These are phyloP conservation scores for Urocitellus parryii DNA, from an alignment of 2,113 vertebrate genomes.

Conservation along the genomic window DNA sequence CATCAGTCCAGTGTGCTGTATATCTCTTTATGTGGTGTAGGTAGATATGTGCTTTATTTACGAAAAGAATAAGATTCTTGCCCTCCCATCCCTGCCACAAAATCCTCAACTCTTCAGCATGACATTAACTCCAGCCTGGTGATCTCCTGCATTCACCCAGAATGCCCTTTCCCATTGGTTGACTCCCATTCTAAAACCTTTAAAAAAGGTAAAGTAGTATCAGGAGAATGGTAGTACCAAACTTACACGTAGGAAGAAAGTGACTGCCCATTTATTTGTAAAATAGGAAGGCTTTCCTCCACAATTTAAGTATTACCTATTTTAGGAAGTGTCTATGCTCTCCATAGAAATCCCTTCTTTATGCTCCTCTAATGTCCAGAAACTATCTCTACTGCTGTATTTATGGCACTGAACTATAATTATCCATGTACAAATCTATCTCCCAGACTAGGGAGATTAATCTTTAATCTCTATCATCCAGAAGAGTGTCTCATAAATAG, in stretches of 20 bases:
- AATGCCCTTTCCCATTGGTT: not conserved
- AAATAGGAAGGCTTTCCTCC: not conserved
- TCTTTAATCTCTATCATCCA: conserved; percentile 40
- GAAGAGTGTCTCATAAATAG: conserved; percentile 44
- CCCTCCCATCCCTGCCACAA: not conserved
- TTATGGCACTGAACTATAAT: conserved; percentile 56
- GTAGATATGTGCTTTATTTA: not conserved
- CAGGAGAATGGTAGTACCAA: conserved; percentile 13
- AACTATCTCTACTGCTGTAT: conserved; percentile 19
- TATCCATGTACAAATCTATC: conserved; percentile 50
- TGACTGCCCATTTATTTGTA: conserved; percentile 25
- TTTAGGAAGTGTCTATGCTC: not conserved
- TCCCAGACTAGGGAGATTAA: conserved; percentile 21
- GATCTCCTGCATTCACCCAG: not conserved
- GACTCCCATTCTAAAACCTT: conserved; percentile 31
- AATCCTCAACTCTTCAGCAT: not conserved
- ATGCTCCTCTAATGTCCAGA: not conserved
- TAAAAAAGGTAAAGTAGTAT: conserved; percentile 13
- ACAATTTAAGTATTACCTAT: not conserved
- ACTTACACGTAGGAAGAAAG: conserved; percentile 15
- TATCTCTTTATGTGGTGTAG: not conserved
- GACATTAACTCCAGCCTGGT: not conserved
- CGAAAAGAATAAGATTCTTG: not conserved
- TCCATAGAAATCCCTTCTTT: conserved; percentile 47
- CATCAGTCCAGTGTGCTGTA: not conserved